Conservation (phyloP, 2,113 vertebrate genomes). For the Pandion haliaetus region DNA sequence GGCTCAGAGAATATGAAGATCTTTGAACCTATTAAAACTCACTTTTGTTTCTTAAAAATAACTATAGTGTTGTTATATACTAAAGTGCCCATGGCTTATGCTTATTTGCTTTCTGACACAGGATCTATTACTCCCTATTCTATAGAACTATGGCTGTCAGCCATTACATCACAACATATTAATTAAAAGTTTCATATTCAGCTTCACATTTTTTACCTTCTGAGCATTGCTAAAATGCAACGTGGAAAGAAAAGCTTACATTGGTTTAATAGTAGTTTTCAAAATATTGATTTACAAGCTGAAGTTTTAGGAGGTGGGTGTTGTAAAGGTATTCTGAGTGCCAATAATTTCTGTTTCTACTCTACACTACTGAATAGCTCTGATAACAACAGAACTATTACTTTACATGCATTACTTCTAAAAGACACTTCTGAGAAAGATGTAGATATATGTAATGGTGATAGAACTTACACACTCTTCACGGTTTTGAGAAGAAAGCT, state of each 20-base stretch:
- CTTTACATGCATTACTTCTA: neutral
- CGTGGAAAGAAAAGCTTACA: neutral
- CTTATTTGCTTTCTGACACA: neutral
- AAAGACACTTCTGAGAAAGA: neutral
- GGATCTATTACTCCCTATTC: neutral
- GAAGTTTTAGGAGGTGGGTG: neutral
- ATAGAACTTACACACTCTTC: neutral
- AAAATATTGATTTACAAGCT: neutral
- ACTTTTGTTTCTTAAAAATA: neutral
- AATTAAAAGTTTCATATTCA: neutral
- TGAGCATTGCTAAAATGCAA: neutral
- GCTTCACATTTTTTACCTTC: neutral
- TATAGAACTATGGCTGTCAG: neutral
- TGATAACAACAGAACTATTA: neutral
- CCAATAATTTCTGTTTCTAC: neutral
- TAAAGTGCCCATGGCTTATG: neutral
- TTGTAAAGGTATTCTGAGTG: neutral
- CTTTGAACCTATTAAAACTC: neutral
- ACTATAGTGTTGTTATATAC: neutral
- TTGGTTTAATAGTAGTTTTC: neutral
- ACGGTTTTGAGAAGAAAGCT: neutral
- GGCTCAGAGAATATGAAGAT: neutral
- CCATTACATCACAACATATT: neutral
- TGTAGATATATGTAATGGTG: accelerated
- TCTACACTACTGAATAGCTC: neutral